Conservation (phyloP, 1,140 invertebrate genomes). For the Ceratina calcarata region DNA sequence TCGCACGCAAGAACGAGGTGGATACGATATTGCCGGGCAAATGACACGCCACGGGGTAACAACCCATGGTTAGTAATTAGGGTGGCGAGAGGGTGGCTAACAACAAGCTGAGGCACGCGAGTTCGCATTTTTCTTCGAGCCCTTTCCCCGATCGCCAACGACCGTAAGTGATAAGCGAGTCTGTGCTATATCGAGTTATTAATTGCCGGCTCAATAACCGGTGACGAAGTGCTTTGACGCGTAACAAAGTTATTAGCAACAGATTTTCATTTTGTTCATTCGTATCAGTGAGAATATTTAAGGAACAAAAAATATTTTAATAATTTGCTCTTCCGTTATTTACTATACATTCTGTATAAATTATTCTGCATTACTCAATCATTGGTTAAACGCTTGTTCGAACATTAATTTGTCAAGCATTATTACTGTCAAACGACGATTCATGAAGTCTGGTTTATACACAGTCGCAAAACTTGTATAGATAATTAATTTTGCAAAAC, state of each 20-base stretch:
- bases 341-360: background rate
- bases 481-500: too few species aligned
- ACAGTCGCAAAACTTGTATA: too few species aligned
- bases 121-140: constrained; percentile 62
- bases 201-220: constrained; percentile 20
- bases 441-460: too few species aligned
- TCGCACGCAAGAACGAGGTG: constrained; percentile 67
- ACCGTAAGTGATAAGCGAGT: constrained; percentile 31
- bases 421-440: too few species aligned
- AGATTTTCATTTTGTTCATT: background rate
- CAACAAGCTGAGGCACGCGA: constrained; percentile 71
- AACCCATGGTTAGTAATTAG: constrained; percentile 76
- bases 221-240: constrained; percentile 15
- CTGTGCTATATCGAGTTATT: constrained; percentile 39
- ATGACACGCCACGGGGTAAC: constrained; percentile 78
- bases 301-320: background rate
- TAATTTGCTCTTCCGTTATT: background rate
- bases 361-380: too few species aligned
- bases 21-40: constrained; percentile 73
- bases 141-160: constrained; percentile 38
- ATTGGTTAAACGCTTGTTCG: too few species aligned
- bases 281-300: background rate
- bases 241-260: background rate
- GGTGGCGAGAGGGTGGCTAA: constrained; percentile 58
- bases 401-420: too few species aligned